Conservation (phyloP, 1,140 invertebrate genomes). For the Trachymyrmex cornetzi region DNA sequence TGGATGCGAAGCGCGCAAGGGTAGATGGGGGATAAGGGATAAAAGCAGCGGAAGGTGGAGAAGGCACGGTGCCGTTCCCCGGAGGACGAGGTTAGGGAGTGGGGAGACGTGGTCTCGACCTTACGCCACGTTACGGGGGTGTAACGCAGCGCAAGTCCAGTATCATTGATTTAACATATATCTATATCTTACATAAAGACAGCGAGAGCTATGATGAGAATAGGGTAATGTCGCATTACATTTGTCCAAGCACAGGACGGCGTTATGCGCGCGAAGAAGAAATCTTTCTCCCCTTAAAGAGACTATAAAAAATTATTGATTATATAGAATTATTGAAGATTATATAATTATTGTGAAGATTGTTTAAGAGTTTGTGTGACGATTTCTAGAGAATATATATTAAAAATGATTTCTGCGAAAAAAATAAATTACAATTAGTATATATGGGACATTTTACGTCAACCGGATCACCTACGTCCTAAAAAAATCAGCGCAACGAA, state of each 20-base stretch:
- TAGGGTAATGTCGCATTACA: constrained; percentile 47
- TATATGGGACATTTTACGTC: neutral
- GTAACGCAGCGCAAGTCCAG: constrained; percentile 82
- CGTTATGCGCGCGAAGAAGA: neutral
- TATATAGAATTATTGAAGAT: neutral
- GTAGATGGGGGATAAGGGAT: neutral
- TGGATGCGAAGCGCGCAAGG: constrained; percentile 6
- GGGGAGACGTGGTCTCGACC: constrained; percentile 60
- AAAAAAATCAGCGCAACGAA: neutral
- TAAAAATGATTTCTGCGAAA: neutral
- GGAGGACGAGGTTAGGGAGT: constrained; percentile 46
- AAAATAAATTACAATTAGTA: neutral
- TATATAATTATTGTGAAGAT: too few species aligned
- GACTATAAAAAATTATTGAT: neutral
- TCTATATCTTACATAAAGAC: constrained; percentile 75
- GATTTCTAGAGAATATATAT: neutral
- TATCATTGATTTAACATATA: constrained; percentile 85
- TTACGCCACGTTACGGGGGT: constrained; percentile 65
- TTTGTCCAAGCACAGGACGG: constrained; percentile 14
- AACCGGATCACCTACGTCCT: too few species aligned
- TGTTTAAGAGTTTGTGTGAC: neutral
- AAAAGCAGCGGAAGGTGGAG: constrained; percentile 39
- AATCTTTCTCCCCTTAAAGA: neutral
- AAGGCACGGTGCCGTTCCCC: constrained; percentile 55
- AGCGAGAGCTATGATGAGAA: constrained; percentile 36